Evolutionary conservation across 30 jellyfish, hydroid and myxozoan species (phyloP).

Genomic region (Rhopilema esculentum): DNA sequence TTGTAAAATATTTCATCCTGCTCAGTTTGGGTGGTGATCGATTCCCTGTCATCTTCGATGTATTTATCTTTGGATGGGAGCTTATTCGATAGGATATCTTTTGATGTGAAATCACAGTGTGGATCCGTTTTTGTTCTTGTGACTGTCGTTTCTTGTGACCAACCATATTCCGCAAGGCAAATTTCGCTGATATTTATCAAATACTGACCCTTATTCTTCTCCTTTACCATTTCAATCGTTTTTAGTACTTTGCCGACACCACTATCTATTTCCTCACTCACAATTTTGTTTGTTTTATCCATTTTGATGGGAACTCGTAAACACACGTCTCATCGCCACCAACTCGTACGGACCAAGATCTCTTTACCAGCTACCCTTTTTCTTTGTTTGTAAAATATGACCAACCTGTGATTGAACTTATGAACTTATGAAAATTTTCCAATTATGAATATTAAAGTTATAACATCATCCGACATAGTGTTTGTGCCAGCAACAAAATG

Average conservation of each 20-base stretch:
- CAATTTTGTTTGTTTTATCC: background rate
- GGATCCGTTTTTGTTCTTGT: constrained; percentile 13
- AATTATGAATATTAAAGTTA: too few species aligned
- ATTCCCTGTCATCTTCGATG: constrained; percentile 26
- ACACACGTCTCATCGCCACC: too few species aligned
- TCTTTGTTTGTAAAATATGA: too few species aligned
- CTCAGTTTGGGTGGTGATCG: constrained; percentile 40
- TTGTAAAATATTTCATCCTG: constrained; percentile 34
- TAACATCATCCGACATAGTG: too few species aligned
- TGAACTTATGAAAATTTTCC: too few species aligned
- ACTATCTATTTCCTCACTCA: background rate
- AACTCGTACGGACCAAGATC: too few species aligned
- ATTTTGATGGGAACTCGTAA: background rate
- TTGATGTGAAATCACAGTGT: constrained; percentile 39
- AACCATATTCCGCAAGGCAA: constrained; percentile 34
- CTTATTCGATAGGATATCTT: constrained; percentile 49
- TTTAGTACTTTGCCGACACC: constrained; percentile 28
- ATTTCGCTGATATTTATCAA: constrained; percentile 10
- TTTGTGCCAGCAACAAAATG: too few species aligned
- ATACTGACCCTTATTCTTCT: constrained; percentile 30
- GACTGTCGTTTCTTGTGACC: constrained; percentile 38
- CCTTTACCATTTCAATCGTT: constrained; percentile 27
- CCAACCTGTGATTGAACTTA: too few species aligned
- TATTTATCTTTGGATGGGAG: constrained; percentile 31
- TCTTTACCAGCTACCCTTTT: too few species aligned